These are phyloP conservation scores for Gymnoscelis rufifasciata DNA, from an alignment of 2,888 invertebrate genomes.

Conservation along the genomic window DNA sequence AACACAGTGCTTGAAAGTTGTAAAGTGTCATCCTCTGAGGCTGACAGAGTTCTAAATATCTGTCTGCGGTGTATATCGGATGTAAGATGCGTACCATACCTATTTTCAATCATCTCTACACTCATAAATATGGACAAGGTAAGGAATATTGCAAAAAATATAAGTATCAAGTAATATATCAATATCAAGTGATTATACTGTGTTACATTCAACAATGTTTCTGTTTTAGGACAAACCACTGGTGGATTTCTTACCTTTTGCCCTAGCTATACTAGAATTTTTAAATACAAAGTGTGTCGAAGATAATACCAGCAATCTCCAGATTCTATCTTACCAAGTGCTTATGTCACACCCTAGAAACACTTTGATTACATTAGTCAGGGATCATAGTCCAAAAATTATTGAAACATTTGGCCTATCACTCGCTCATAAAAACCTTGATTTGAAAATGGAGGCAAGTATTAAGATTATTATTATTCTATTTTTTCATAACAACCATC, in stretches of 20 bases:
- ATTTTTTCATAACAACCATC: too few relatives aligned
- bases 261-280: slow-evolving; percentile 43
- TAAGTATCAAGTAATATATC: neutral
- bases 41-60: slow-evolving; percentile 29
- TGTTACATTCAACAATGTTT: too few relatives aligned
- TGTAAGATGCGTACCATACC: slow-evolving; percentile 7
- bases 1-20: neutral
- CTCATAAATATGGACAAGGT: slow-evolving; percentile 15
- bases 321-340: slow-evolving; percentile 15
- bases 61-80: slow-evolving; percentile 23
- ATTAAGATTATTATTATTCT: too few relatives aligned
- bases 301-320: neutral
- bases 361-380: slow-evolving; percentile 34
- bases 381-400: slow-evolving; percentile 35
- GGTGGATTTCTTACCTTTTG: slow-evolving; percentile 38
- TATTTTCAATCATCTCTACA: slow-evolving; percentile 8
- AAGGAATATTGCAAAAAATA: neutral
- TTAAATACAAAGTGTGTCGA: slow-evolving; percentile 31
- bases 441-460: slow-evolving; percentile 34
- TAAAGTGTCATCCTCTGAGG: slow-evolving; percentile 4
- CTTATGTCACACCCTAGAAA: slow-evolving; percentile 48
- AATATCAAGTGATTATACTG: too few relatives aligned
- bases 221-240: slow-evolving; percentile 10
- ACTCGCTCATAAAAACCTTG: neutral
- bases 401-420: slow-evolving; percentile 39